Percentiles rank a stretch among this genome's conserved stretches.
These are phyloP conservation scores for Astyanax mexicanus DNA, from an alignment of 2,797 vertebrate species.

Conservation along the genomic window DNA sequence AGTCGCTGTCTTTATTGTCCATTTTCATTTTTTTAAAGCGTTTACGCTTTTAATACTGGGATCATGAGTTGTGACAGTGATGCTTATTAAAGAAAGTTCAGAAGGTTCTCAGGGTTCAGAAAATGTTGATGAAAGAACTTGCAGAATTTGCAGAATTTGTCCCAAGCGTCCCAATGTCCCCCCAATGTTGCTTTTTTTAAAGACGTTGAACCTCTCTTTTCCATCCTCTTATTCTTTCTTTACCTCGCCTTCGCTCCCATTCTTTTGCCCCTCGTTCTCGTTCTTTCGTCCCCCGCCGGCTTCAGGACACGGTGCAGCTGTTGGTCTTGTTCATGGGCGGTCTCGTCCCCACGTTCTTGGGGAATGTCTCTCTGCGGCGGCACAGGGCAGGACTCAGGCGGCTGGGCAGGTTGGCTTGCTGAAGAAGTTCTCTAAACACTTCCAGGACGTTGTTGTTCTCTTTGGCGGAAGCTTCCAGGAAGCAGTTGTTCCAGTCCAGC, in stretches of 20 bases:
- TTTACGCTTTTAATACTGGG: background rate
- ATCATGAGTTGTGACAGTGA: background rate
- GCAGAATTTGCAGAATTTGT: too few species aligned
- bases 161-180: too few species aligned
- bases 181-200: too few species aligned
- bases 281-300: background rate
- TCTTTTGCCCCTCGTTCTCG: too few species aligned
- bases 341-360: slow-evolving; percentile 78
- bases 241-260: too few species aligned
- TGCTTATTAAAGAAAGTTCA: slow-evolving; percentile 19
- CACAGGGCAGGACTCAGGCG: slow-evolving; percentile 85
- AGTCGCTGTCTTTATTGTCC: too few species aligned
- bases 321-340: slow-evolving; percentile 96
- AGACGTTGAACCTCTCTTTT: too few species aligned
- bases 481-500: slow-evolving; percentile 91
- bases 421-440: slow-evolving; percentile 89
- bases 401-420: slow-evolving; percentile 86
- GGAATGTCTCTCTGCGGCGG: slow-evolving; percentile 88
- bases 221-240: too few species aligned
- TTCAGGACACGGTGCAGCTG: slow-evolving; percentile 88
- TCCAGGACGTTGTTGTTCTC: slow-evolving; percentile 89
- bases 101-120: slow-evolving; percentile 15
- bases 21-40: background rate
- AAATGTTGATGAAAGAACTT: too few species aligned
- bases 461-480: slow-evolving; percentile 88